Evolutionary conservation across 2,888 invertebrate species (phyloP), one percentile per base, ranked within the genome.

Genomic region (Leistus spinibarbis): DNA sequence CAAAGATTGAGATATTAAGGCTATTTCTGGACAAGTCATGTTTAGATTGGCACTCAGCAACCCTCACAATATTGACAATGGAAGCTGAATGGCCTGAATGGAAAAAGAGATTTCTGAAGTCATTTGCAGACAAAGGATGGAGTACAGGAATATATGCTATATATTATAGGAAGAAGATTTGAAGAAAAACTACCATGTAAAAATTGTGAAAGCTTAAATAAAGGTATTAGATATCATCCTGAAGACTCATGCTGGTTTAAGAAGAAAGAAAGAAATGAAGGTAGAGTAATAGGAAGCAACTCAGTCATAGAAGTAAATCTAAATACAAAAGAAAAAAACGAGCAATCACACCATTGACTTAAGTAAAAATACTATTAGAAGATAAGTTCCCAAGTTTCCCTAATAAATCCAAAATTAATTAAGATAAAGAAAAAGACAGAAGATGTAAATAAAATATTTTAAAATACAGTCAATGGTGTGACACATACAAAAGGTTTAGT

Each of bases 101-200:
- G 80, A 80, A n/a, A n/a, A 79, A 77, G 62, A 78, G 5, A n/a
- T n/a, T n/a, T n/a, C n/a, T n/a, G n/a, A n/a, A n/a, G n/a, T n/a
- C n/a, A n/a, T n/a, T 80, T 69, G 76, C 79, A 70, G 76, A 79
- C 62, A 80, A 78, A 73, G 80, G 80, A 78, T 81, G 81, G 81
- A 79, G 65, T 69, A 78, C 76, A 54, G 74, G 69, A 17, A 78
- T 7, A 19, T 81, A 80, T 71, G 80, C 80, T 54, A 62, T 79
- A 75, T 65, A 69, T 23, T 81, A 76, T 68, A 81, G 66, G 68
- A 79, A 81, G 13, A 4, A 56, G 56, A 56, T 10, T 56, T 56
- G 17, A 56, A 56, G 13, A 13, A 56, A 56, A 56, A 56, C 56
- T 5, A 13, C 27, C 7, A 27, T 27, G 27, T 7, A 4, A 27